Evolutionary conservation across 2,113 vertebrate species (phyloP).

Genomic region (Hemiscyllium ocellatum): DNA sequence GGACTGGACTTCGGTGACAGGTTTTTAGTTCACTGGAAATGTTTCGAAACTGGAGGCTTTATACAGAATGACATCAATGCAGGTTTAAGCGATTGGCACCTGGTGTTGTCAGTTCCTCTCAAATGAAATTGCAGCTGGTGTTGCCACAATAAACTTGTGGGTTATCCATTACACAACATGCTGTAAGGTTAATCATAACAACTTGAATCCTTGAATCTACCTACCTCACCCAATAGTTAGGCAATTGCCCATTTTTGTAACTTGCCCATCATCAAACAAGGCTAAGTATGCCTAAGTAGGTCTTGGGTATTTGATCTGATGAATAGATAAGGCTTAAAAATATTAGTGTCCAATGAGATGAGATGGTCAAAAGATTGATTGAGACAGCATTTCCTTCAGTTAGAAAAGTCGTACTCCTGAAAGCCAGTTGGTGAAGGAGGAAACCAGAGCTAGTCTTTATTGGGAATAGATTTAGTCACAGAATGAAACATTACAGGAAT

Average conservation of each 20-base stretch:
- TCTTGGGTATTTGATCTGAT: background rate
- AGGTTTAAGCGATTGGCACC: background rate
- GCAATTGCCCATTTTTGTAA: background rate
- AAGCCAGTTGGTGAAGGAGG: background rate
- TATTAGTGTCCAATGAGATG: background rate
- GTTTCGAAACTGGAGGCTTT: background rate
- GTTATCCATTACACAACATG: background rate
- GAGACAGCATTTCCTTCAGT: background rate
- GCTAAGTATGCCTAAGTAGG: background rate
- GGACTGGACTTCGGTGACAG: background rate
- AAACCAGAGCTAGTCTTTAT: background rate
- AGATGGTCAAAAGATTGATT: background rate
- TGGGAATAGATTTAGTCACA: background rate
- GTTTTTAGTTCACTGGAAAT: background rate
- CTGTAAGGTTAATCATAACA: background rate
- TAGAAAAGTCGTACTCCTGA: background rate
- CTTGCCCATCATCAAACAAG: background rate
- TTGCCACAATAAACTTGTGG: conserved; percentile 27
- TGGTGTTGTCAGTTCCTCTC: conserved; percentile 1
- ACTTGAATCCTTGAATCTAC: background rate
- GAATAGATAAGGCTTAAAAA: background rate
- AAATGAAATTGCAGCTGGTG: background rate
- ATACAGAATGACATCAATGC: background rate
- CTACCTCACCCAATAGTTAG: background rate
- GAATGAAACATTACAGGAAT: background rate